These are phyloP conservation scores for Stegodyphus dumicola DNA, from an alignment of 1,140 invertebrate species.

Conservation along the genomic window DNA sequence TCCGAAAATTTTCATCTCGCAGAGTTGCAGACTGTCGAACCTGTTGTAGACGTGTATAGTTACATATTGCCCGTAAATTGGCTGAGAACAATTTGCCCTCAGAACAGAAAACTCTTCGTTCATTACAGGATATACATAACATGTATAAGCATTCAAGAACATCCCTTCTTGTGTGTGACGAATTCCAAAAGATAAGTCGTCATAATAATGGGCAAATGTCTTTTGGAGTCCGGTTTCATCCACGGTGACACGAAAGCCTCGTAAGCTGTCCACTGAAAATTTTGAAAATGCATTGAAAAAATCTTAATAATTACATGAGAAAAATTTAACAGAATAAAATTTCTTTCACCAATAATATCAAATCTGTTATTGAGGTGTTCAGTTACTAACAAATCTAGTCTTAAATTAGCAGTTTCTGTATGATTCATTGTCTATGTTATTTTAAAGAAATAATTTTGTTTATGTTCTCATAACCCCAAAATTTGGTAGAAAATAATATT, in stretches of 20 bases:
- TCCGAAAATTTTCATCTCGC: slow-evolving; percentile 64
- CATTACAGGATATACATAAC: slow-evolving; percentile 61
- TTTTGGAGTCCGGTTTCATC: slow-evolving; percentile 60
- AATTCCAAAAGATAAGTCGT: slow-evolving; percentile 62
- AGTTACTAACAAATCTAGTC: no score
- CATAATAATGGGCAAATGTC: slow-evolving; percentile 56
- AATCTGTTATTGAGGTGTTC: no score
- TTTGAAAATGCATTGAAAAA: no score
- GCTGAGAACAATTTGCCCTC: slow-evolving; percentile 63
- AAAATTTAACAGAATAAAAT: no score
- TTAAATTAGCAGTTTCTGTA: no score
- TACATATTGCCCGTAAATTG: slow-evolving; percentile 63
- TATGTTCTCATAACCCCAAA: no score
- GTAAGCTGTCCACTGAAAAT: slow-evolving; percentile 57
- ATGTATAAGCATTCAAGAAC: slow-evolving; percentile 62
- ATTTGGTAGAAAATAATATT: no score
- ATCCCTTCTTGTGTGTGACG: slow-evolving; percentile 48
- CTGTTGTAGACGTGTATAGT: slow-evolving; percentile 64
- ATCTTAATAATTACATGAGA: no score
- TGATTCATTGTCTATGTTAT: no score
- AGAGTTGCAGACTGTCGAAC: slow-evolving; percentile 62
- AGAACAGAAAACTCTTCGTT: slow-evolving; percentile 44
- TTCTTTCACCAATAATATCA: no score
- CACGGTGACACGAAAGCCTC: slow-evolving; percentile 63
- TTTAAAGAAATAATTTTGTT: no score